These are phyloP conservation scores for Drosophila robusta DNA, from an alignment of 2,888 invertebrate species.

Conservation along the genomic window DNA sequence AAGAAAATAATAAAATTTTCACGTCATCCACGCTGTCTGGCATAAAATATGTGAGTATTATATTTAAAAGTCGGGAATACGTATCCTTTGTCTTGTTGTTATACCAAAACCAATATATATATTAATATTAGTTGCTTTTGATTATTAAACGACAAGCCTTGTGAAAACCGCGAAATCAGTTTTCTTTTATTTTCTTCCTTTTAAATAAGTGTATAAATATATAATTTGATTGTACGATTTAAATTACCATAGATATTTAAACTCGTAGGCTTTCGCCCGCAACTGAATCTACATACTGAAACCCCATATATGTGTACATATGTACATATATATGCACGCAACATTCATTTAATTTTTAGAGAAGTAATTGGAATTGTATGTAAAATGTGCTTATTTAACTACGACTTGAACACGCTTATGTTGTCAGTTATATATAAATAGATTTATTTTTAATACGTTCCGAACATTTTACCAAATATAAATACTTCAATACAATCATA, in stretches of 20 bases:
- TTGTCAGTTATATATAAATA: slow-evolving; percentile 12
- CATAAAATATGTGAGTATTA: slow-evolving; percentile 57
- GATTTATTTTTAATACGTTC: slow-evolving; percentile 1
- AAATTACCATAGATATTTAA: neutral
- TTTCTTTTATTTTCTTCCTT: slow-evolving; percentile 5
- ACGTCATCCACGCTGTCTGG: slow-evolving; percentile 61
- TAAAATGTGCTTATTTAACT: slow-evolving; percentile 31
- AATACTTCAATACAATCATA: slow-evolving; percentile 3
- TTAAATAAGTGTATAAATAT: slow-evolving; percentile 3
- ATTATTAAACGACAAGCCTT: neutral
- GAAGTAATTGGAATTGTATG: slow-evolving; percentile 11
- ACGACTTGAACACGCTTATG: slow-evolving; percentile 5
- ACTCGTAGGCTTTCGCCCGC: neutral
- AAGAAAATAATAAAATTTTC: slow-evolving; percentile 65
- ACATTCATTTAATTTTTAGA: slow-evolving; percentile 8
- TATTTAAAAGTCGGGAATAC: slow-evolving; percentile 16
- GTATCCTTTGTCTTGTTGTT: neutral
- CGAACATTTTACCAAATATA: slow-evolving; percentile 1
- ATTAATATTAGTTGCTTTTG: slow-evolving; percentile 12
- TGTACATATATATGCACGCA: slow-evolving; percentile 3
- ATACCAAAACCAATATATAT: slow-evolving; percentile 11
- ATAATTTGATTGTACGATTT: neutral
- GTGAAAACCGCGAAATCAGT: slow-evolving; percentile 9
- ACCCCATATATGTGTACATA: neutral
- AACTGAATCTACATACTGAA: too few relatives aligned